Evolutionary conservation across 1,140 invertebrate species (phyloP), one percentile per base, ranked within the genome.

Genomic region (Sinonovacula constricta): DNA sequence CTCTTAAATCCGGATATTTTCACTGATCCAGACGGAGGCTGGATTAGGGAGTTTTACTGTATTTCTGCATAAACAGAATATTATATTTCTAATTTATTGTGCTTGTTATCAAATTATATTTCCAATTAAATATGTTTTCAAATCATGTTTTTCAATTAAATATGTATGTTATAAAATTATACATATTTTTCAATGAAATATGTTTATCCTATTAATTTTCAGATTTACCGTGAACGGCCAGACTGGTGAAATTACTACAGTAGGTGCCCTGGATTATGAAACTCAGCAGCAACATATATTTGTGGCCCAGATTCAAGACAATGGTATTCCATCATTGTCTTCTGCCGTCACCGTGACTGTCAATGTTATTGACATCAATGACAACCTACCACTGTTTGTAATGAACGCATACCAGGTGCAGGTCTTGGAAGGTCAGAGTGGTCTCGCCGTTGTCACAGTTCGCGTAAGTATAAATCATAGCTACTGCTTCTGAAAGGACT

Each of bases 371-470:
- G 86, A 87, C 63, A 31, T 76, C 1, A 30, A 82, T 24, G 85
- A 86, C 76, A 77, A 75, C 26, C 59, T 84, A 12, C 86, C 86
- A 33, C 28, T 81, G 18, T 87, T 87, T 81, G 66, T 76, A 3
- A 66, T 80, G 18, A n/a, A 54, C 24, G 15, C 69, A 0, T 86
- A 86, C 57, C 62, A 49, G 3, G 81, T 76, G 5, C 34, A 34
- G 3, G 83, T 87, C 10, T 54, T 57, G 5, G 86, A 87, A 59
- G 63, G 54, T 28, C 54, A 70, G 18, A 45, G 14, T 45, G 68
- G 68, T 15, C 36, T 53, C 14, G 2, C 26, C 33, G 30, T 74
- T 5, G 24, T 22, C 30, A 7, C 1, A 33, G 31, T 28, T 14
- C 7, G 7, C 7, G 39, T 45, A 45, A 18, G 39, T 45, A 10